Evolutionary conservation across 2,888 invertebrate genomes (phyloP).

Genomic region (Mantis religiosa): DNA sequence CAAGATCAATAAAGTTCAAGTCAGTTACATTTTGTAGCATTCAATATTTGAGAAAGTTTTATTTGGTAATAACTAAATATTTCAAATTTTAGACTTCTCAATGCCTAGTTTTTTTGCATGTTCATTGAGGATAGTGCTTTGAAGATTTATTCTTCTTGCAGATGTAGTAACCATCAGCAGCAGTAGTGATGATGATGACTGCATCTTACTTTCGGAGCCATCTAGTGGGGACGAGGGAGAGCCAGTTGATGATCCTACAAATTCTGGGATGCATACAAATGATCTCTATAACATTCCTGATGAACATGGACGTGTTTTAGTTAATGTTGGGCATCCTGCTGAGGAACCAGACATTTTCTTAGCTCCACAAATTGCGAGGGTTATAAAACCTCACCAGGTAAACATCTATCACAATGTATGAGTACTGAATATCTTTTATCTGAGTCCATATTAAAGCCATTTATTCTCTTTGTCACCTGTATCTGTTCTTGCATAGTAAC

Average conservation of each 20-base stretch:
- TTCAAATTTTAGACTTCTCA: too few relatives aligned
- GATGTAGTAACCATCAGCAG: constrained; percentile 72
- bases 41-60: too few relatives aligned
- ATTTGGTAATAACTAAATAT: too few relatives aligned
- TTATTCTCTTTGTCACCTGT: too few relatives aligned
- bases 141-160: constrained; percentile 30
- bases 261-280: constrained; percentile 90
- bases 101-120: too few relatives aligned
- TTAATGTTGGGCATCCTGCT: constrained; percentile 90
- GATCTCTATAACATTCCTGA: constrained; percentile 88
- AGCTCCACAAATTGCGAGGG: constrained; percentile 83
- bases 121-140: too few relatives aligned
- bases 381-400: constrained; percentile 95
- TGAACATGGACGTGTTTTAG: constrained; percentile 83
- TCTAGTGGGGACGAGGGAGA: constrained; percentile 72
- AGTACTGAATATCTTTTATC: too few relatives aligned
- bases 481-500: too few relatives aligned
- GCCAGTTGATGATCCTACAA: constrained; percentile 81
- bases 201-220: constrained; percentile 80
- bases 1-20: too few relatives aligned
- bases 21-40: too few relatives aligned
- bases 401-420: background rate
- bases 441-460: too few relatives aligned
- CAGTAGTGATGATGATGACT: constrained; percentile 75
- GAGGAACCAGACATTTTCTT: constrained; percentile 88